Evolutionary conservation across 2,797 vertebrate genomes (phyloP).

Genomic region (Cynodonichthys magdalenae): DNA sequence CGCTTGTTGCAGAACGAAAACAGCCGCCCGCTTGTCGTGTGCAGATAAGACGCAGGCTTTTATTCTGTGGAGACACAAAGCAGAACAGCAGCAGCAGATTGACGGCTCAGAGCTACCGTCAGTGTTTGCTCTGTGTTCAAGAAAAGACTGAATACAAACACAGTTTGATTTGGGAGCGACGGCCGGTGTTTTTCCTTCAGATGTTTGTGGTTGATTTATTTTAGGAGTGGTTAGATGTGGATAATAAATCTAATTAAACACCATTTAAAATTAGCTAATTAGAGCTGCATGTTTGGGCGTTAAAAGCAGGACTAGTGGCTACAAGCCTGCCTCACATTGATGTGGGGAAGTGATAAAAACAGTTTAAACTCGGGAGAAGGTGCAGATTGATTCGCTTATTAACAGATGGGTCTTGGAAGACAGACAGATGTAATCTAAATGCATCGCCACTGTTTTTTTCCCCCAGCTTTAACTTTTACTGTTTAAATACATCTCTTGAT

Average conservation of each 20-base stretch:
- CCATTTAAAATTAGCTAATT: constrained; percentile 70
- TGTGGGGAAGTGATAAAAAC: constrained; percentile 68
- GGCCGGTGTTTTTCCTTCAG: constrained; percentile 8
- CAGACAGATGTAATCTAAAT: constrained; percentile 7
- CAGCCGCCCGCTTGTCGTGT: constrained; percentile 38
- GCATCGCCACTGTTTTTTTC: background rate
- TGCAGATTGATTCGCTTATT: constrained; percentile 33
- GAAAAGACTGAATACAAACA: constrained; percentile 20
- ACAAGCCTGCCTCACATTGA: constrained; percentile 48
- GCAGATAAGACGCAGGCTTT: constrained; percentile 77
- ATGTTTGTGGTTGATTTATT: constrained; percentile 16
- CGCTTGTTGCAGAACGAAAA: constrained; percentile 29
- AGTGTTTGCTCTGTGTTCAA: constrained; percentile 32
- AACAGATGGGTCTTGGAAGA: constrained; percentile 6
- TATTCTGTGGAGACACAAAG: constrained; percentile 37
- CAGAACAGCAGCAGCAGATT: constrained; percentile 53
- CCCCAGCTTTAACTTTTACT: background rate
- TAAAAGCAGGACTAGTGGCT: constrained; percentile 56
- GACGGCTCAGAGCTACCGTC: constrained; percentile 50
- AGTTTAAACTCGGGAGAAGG: constrained; percentile 31
- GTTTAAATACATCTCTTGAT: background rate
- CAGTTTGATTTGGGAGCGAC: constrained; percentile 26
- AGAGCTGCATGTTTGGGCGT: constrained; percentile 49
- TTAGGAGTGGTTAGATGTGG: constrained; percentile 39
- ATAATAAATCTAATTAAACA: constrained; percentile 59